Evolutionary conservation across 2,888 invertebrate species (phyloP), one percentile per base, ranked within the genome.

Genomic region (Cosmorhoe ocellata): DNA sequence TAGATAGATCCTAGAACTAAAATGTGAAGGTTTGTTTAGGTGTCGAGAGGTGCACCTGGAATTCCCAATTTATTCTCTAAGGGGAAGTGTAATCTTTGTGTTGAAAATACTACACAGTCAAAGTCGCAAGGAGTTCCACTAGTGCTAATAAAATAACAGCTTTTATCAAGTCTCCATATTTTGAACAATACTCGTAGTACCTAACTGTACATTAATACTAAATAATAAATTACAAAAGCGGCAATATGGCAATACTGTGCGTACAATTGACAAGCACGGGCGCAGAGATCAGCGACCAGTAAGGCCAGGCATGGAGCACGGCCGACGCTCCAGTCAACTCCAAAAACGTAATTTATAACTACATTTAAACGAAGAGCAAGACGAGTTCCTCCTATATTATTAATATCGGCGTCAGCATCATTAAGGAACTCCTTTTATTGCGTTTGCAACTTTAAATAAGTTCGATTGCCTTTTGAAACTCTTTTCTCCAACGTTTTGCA

Each of bases 351-450:
- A 85, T 85, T 87, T 85, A 87, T 84, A 84, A 83, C 85, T 84
- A 85, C 81, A 84, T 84, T 81, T 77, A 79, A 71, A 60, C 73
- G 79, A 78, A 69, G 76, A 81, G 74, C 70, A 63, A 69, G 32
- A 76, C 84, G 62, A 76, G 74, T 80, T 76, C 71, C 66, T 71
- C 18, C 83, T 76, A 83, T 87, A 88, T 89, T 85, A 88, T 88
- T 85, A 88, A 88, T 87, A 87, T 81, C 75, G 71, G 77, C 84
- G 74, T 80, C 83, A 79, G 76, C 86, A 82, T 89, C 89, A 89
- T 89, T 89, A 88, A 86, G 80, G 81, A 81, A 88, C 88, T 82
- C 89, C 89, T 88, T 88, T 88, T 89, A 89, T 87, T 88, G 89
- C 80, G 68, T 80, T 77, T 42, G 41, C 34, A 22, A 41, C 48